phyloP scores from a whole-genome alignment of 2,113 vertebrate species.

The Nymphicus hollandicus region DNA sequence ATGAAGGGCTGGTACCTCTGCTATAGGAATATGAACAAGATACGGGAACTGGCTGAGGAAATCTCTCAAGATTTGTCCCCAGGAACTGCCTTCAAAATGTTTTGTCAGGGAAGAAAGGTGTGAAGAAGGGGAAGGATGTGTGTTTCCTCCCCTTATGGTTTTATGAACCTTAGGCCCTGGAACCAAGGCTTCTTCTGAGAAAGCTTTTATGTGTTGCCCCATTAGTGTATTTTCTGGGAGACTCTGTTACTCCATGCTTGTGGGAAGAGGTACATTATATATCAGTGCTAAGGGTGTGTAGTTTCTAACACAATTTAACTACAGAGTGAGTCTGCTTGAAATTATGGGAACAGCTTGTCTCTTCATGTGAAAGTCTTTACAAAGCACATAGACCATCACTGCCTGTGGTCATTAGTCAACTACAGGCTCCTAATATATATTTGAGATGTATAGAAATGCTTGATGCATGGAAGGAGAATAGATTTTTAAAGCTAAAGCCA shows the following conservation, averaged over 20 bases:
- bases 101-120: neutral
- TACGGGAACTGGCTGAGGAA: neutral
- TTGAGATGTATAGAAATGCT: neutral
- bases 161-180: neutral
- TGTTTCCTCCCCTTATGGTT: neutral
- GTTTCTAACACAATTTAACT: neutral
- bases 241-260: neutral
- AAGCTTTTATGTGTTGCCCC: neutral
- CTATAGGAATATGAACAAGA: neutral
- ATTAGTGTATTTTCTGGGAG: neutral
- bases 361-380: neutral
- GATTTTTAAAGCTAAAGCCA: neutral
- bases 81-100: neutral
- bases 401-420: neutral
- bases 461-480: neutral
- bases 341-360: neutral
- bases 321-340: neutral
- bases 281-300: neutral
- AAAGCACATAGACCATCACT: neutral
- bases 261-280: neutral
- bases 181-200: neutral
- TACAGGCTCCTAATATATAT: neutral
- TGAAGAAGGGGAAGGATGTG: neutral
- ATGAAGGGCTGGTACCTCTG: neutral
- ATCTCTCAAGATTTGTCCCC: neutral